Evolutionary conservation across 2,797 vertebrate genomes (phyloP), one percentile per base, ranked within the genome.

Genomic region (Tympanoctomys barrerae): DNA sequence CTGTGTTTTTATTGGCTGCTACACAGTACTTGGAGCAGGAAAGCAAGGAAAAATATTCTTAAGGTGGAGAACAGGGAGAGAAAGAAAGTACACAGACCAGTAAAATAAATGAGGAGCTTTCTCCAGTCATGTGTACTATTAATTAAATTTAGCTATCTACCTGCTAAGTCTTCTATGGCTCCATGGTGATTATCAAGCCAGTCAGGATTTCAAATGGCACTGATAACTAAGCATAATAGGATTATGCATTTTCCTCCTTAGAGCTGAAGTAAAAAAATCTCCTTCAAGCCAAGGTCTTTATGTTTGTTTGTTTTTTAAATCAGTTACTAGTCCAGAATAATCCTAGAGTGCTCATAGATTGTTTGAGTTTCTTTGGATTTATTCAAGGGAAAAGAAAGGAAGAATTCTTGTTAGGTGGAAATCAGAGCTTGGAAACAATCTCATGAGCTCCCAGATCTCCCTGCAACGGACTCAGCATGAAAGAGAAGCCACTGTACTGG

Each of bases 111-210:
- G 54, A 71, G 62, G 81, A 82, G 70, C 57, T 59, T 68, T 81
- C 86, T 64, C 78, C 83, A 87, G 90, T 93, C 82, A 75, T 89
- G 78, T 83, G 78, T 39, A 86, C 66, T 61, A 70, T 91, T 96
- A 97, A 97, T 96, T 97, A 97, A 95, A 87, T 92, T 85, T 86
- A 86, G 93, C 78, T 77, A 39, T 88, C 93, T 89, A 42, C 66
- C 18, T 49, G 73, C 89, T 92, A 87, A 95, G 91, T 59, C 61
- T 81, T 87, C 33, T 4, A 4, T 0, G 33, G 89, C 89, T 97
- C 96, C 87, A 91, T 79, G 94, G 96, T 93, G 94, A 97, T 96
- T 93, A 97, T 95, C 96, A 89, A 91, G 81, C 39, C 59, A 80
- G 91, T 87, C 94, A 75, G 91, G 64, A 83, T 91, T 82, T 95